Base-by-base conservation (phyloP, 2,113 vertebrate species). In the Peucedramus taeniatus region DNA sequence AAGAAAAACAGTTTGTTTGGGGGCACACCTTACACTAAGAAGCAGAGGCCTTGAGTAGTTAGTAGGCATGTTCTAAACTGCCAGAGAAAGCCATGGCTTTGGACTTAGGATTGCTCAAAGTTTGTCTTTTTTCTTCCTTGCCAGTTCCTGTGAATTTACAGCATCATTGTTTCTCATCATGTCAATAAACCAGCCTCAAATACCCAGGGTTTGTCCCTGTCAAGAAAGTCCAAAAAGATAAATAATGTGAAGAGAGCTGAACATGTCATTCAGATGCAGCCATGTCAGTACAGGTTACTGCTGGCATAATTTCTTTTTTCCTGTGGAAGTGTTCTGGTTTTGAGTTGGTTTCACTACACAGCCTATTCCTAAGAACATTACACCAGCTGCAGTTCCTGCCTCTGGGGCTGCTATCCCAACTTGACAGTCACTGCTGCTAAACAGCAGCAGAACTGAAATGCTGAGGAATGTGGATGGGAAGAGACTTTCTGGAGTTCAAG, bases 251-350 rank as follows among this genome's bases (percentile, higher is more conserved):
- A 89, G n/a, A n/a, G 4, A 15, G n/a, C 8, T 33, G 9, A 60
- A 85, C 83, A 18, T 33, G 37, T 69, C 31, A 53, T 57, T 78
- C 31, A 86, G 75, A 78, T 39, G 53, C 31, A 71, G 9, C 7
- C 15, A 33, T 0, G 0, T 39, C 54, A 45, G 12, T 40, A 13
- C 10, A n/a, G n/a, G 17, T 66, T 50, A 65, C 26, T 45, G 27
- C 35, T 82, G 81, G 47, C 23, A 45, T 22, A 70, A n/a, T 35
- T 56, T 9, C 9, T 49, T 23, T 53, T 45, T 42, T 68, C 10
- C 47, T 71, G 51, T 7, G 0, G 16, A 54, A 59, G 20, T 27
- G 11, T 35, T 76, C 27, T 85, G 44, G 60, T 68, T 87, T 81
- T 0, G 2, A 64, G 44, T 26, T 33, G 18, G 9, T 49, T 22